These are phyloP conservation scores for Tenualosa ilisha DNA, from an alignment of 2,797 vertebrate genomes.

Conservation along the genomic window DNA sequence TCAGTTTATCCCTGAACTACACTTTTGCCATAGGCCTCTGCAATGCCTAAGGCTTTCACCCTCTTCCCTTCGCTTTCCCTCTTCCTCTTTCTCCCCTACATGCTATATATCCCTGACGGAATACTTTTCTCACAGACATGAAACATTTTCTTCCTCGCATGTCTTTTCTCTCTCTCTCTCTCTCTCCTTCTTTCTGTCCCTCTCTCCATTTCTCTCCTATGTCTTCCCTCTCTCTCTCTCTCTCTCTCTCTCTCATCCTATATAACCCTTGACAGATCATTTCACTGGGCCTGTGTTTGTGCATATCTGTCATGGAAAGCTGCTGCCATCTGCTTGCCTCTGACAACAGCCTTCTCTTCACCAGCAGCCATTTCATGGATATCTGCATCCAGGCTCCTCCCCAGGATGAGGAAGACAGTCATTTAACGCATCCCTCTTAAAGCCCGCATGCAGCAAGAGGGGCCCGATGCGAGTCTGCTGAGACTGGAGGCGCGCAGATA, in stretches of 20 bases:
- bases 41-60: background rate
- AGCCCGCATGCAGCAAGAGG: conserved; percentile 29
- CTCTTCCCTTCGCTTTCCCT: background rate
- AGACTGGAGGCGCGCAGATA: conserved; percentile 47
- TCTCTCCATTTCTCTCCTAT: background rate
- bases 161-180: background rate
- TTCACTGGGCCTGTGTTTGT: background rate
- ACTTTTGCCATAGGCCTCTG: background rate
- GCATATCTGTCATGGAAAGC: background rate
- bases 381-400: background rate
- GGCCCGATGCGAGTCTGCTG: conserved; percentile 47
- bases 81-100: background rate
- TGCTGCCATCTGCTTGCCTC: background rate
- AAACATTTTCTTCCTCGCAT: background rate
- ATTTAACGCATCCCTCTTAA: background rate
- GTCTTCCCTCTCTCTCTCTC: background rate
- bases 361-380: conserved; percentile 6
- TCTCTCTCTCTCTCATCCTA: background rate
- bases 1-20: background rate
- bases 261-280: background rate
- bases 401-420: background rate
- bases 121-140: background rate
- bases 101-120: background rate
- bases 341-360: background rate
- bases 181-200: background rate